These are phyloP conservation scores for Ptycholaimellus sp. DNA, from an alignment of 2,888 invertebrate genomes.

Conservation along the genomic window DNA sequence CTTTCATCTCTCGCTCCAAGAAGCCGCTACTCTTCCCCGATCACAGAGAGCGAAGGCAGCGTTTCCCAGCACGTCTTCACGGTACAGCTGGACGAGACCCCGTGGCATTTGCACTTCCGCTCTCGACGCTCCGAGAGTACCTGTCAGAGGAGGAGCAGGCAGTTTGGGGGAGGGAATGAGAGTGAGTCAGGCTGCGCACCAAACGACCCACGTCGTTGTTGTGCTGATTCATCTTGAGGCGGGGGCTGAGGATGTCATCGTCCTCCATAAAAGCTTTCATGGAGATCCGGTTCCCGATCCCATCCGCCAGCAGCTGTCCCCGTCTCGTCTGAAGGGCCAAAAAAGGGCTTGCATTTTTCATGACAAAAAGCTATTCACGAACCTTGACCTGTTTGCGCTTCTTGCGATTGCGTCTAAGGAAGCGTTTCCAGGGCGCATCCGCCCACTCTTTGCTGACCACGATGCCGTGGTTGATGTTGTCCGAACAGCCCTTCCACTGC, in stretches of 20 bases:
- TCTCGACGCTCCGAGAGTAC: too few species aligned
- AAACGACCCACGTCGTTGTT: constrained; percentile 53
- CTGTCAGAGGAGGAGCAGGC: too few species aligned
- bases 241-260: constrained; percentile 6
- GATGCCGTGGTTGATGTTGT: constrained; percentile 48
- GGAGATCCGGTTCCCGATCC: constrained; percentile 3
- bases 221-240: constrained; percentile 48
- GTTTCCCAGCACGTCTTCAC: constrained; percentile 57
- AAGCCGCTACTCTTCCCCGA: constrained; percentile 26
- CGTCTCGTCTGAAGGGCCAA: background rate
- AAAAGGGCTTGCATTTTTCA: background rate
- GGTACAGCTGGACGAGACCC: constrained; percentile 56
- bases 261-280: constrained; percentile 5
- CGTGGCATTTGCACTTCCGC: constrained; percentile 55
- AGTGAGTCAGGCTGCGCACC: too few species aligned
- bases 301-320: background rate
- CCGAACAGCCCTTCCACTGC: constrained; percentile 66
- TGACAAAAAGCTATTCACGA: background rate
- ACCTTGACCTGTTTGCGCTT: constrained; percentile 4
- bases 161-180: too few species aligned
- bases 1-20: too few species aligned
- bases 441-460: constrained; percentile 47
- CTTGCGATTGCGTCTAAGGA: too few species aligned
- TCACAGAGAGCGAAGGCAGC: constrained; percentile 36
- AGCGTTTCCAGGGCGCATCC: constrained; percentile 33